These are phyloP conservation scores for Perca flavescens DNA, from an alignment of 2,113 vertebrate genomes.

Conservation along the genomic window DNA sequence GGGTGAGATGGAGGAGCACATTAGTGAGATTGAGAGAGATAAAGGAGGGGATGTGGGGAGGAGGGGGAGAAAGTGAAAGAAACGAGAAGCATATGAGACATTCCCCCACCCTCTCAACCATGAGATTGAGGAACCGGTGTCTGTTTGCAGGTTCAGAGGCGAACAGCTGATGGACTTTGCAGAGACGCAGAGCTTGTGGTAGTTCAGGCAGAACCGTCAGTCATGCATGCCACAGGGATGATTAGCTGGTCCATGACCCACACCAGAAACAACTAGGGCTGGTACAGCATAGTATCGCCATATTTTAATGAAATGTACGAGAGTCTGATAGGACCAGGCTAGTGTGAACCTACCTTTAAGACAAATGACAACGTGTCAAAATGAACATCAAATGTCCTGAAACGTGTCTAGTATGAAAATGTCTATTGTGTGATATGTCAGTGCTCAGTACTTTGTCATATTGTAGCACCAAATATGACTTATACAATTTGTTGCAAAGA, in stretches of 20 bases:
- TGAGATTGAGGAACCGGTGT: constrained; percentile 44
- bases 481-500: background rate
- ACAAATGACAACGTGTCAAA: too few species aligned
- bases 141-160: constrained; percentile 32
- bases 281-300: too few species aligned
- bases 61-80: background rate
- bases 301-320: too few species aligned
- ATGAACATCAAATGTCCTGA: too few species aligned
- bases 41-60: constrained; percentile 7
- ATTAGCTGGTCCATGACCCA: background rate
- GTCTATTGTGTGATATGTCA: background rate
- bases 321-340: too few species aligned
- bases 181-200: constrained; percentile 10
- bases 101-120: constrained; percentile 49
- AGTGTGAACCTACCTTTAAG: too few species aligned
- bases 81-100: constrained; percentile 41
- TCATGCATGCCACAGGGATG: background rate
- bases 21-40: constrained; percentile 60
- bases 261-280: background rate
- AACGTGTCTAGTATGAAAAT: too few species aligned
- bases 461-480: background rate
- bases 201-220: background rate
- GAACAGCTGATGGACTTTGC: background rate
- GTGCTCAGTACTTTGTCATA: background rate
- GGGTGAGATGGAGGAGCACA: constrained; percentile 42